Evolutionary conservation across 2,888 invertebrate genomes (phyloP).

Genomic region (Drosophila neonasuta): DNA sequence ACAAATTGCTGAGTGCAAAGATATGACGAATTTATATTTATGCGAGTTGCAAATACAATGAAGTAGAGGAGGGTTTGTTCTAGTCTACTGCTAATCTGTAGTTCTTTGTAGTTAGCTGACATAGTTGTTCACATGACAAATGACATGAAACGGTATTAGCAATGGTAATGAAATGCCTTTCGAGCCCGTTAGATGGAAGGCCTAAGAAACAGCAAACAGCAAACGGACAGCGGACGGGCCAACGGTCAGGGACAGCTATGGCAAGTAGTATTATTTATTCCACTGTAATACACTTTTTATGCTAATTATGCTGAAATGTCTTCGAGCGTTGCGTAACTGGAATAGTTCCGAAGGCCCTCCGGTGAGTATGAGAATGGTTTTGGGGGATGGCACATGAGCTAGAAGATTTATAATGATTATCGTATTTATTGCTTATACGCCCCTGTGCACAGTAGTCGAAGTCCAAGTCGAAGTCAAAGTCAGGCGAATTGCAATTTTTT

Average conservation of each 20-base stretch:
- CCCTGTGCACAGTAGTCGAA: constrained; percentile 21
- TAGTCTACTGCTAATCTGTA: constrained; percentile 1
- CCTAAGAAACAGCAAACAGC: constrained; percentile 8
- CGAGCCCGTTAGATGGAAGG: constrained; percentile 23
- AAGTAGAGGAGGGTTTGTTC: not conserved
- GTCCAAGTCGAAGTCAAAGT: constrained; percentile 21
- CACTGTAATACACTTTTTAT: constrained; percentile 36
- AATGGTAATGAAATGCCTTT: constrained; percentile 52
- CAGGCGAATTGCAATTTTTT: constrained; percentile 28
- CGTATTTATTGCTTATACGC: constrained; percentile 11
- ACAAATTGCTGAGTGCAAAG: not conserved
- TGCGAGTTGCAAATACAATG: not conserved
- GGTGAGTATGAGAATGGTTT: not conserved
- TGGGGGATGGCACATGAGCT: not conserved
- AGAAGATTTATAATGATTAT: constrained; percentile 15
- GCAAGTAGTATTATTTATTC: constrained; percentile 6
- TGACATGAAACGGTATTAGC: constrained; percentile 49
- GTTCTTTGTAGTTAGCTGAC: constrained; percentile 31
- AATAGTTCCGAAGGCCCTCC: constrained; percentile 12
- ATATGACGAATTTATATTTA: not conserved
- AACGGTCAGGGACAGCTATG: constrained; percentile 23
- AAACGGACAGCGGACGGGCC: not conserved
- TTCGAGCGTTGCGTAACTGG: constrained; percentile 27
- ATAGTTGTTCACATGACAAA: constrained; percentile 46
- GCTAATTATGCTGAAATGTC: constrained; percentile 25